A percentile compares a stretch with the other conserved stretches of the same genome.
Evolutionary conservation across 2,797 vertebrate genomes (phyloP).

Genomic region (Sitta carolinensis): DNA sequence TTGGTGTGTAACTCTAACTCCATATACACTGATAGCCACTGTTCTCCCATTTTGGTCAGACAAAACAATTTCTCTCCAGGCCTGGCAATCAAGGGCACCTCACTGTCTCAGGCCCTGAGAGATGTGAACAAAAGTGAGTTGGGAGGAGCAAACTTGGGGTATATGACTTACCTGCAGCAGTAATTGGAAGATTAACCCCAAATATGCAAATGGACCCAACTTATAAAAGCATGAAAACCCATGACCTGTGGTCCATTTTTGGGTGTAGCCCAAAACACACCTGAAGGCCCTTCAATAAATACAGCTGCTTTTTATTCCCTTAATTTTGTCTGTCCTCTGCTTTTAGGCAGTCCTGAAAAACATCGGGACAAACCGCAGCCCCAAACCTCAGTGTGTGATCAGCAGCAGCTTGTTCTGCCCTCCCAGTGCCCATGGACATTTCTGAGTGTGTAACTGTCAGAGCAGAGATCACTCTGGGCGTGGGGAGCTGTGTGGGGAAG

Average conservation of each 20-base stretch:
- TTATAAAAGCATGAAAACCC: neutral
- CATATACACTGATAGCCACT: rapidly evolving
- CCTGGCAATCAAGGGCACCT: neutral
- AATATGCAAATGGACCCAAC: neutral
- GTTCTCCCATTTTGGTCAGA: neutral
- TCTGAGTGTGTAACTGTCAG: neutral
- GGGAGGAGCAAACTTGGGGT: neutral
- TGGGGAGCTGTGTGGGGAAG: neutral
- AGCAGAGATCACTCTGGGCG: neutral
- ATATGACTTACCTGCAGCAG: neutral
- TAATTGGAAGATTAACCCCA: neutral
- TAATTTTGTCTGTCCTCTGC: neutral
- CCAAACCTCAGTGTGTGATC: neutral
- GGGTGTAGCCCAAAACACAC: neutral
- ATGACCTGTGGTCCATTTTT: neutral
- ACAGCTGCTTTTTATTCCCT: neutral
- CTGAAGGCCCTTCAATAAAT: neutral
- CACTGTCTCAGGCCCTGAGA: neutral
- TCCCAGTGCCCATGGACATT: neutral
- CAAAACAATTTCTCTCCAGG: neutral
- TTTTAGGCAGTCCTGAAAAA: neutral
- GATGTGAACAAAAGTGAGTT: neutral
- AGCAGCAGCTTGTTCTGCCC: neutral
- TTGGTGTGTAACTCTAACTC: neutral
- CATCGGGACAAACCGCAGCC: neutral